phyloP scores from a whole-genome alignment of 1,140 invertebrate genomes.

The Platyscapa corneri region DNA sequence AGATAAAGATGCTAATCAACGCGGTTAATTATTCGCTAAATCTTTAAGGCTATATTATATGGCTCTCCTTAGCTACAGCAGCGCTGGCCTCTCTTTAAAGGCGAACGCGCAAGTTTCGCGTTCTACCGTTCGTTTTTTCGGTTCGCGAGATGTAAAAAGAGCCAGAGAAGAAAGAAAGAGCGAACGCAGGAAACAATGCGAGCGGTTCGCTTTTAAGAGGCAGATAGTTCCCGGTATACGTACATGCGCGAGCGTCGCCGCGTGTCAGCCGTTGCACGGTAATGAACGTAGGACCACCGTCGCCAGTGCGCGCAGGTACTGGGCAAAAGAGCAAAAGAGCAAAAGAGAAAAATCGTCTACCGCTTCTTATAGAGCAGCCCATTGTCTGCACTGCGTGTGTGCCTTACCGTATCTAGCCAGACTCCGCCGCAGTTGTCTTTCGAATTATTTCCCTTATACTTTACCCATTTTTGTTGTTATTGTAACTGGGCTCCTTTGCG shows the following conservation, averaged over 20 bases:
- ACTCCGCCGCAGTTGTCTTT: not conserved
- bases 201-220: conserved; percentile 17
- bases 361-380: conserved; percentile 6
- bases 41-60: not conserved
- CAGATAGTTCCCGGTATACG: not conserved
- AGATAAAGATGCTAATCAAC: conserved; percentile 39
- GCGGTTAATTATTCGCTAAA: conserved; percentile 28
- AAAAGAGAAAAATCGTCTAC: not conserved
- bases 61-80: not conserved
- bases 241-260: not conserved
- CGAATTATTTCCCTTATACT: conserved; percentile 9
- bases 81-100: not conserved
- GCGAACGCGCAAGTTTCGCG: not conserved
- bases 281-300: conserved; percentile 38
- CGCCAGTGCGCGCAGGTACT: not conserved
- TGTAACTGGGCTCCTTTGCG: no score
- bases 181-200: conserved; percentile 42
- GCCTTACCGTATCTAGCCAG: conserved; percentile 19
- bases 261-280: conserved; percentile 31
- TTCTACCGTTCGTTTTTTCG: not conserved
- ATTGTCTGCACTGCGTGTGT: conserved; percentile 1
- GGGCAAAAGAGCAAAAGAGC: not conserved
- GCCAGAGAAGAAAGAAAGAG: not conserved
- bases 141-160: not conserved
- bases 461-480: not conserved